A percentile compares a stretch with the other conserved stretches of the same genome.
These are phyloP conservation scores for Platyscapa corneri DNA, from an alignment of 1,140 invertebrate genomes.

Conservation along the genomic window DNA sequence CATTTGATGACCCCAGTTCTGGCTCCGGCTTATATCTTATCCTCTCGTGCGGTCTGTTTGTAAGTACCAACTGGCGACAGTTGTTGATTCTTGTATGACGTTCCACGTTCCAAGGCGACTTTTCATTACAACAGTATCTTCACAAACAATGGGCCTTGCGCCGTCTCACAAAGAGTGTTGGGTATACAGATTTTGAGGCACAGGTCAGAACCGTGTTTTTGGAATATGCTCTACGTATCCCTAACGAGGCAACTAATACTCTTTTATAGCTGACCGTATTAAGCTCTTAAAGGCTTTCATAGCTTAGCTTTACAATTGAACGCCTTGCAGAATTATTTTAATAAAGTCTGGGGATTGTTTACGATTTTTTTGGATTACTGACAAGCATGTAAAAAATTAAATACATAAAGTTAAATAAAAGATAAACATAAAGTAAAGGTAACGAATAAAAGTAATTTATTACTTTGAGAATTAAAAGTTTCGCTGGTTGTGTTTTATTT, in stretches of 20 bases:
- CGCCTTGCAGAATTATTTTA: too few relatives aligned
- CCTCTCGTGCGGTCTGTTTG: background rate
- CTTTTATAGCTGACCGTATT: background rate
- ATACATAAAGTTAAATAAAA: too few relatives aligned
- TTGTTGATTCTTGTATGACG: slow-evolving; percentile 18
- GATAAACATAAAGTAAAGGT: too few relatives aligned
- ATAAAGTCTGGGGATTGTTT: too few relatives aligned
- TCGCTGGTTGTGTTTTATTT: too few relatives aligned
- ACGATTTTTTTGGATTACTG: too few relatives aligned
- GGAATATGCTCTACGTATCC: background rate
- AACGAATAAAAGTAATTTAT: too few relatives aligned
- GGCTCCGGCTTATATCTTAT: slow-evolving; percentile 4
- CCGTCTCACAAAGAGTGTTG: background rate
- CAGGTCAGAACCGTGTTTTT: background rate
- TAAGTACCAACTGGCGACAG: slow-evolving; percentile 7
- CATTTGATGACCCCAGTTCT: slow-evolving; percentile 2
- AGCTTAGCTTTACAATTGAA: too few relatives aligned
- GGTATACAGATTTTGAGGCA: background rate
- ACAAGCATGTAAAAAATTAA: too few relatives aligned
- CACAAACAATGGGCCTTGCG: background rate
- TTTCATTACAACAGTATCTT: slow-evolving; percentile 15
- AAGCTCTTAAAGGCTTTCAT: too few relatives aligned
- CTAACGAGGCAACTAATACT: background rate
- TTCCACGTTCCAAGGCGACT: background rate
- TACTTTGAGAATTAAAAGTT: too few relatives aligned